Evolutionary conservation across 2,888 invertebrate species (phyloP), one percentile per base, ranked within the genome.

Genomic region (Hydropsyche betteni): DNA sequence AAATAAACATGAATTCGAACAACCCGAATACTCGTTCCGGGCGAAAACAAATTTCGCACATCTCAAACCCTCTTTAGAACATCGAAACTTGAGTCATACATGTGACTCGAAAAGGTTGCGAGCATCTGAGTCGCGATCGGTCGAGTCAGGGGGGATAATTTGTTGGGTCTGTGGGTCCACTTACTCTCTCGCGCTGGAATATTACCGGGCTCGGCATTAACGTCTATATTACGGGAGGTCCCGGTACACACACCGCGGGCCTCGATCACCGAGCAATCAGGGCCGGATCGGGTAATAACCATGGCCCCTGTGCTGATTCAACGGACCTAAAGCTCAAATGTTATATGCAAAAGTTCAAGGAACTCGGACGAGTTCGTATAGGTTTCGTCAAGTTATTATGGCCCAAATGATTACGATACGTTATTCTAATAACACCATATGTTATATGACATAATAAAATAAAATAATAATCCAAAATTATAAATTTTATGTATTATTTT

Each of bases 181-280:
- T 70, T 70, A 70, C 70, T 52, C 70, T 51, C 70, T 70, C 51
- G 51, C 70, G 53, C 51, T 14, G 36, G 70, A 51, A 53, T 70
- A 70, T 53, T 70, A 52, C 51, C 74, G 58, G 33, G 68, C 34
- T 64, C 64, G 33, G 51, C 61, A 68, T 64, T 77, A 77, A 77
- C 77, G 77, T 74, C 77, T 77, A 75, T 77, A 77, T 77, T 75
- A 75, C 68, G 77, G 77, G 77, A 75, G 77, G 77, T 77, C 77
- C 69, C 68, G 14, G 51, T 61, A 51, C 69, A 36, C n/a, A n/a
- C 14, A 69, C 50, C 51, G 51, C 12, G 50, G 44, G 51, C 51
- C 69, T 34, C 44, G 44, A 44, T 44, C 24, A 12, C 55, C 12
- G 16, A 16, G 16, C 69, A 16, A 69, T 24, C 69, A 69, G 69